Base-by-base conservation (phyloP, 2,888 invertebrate species). In the Cheilosia grossa region DNA sequence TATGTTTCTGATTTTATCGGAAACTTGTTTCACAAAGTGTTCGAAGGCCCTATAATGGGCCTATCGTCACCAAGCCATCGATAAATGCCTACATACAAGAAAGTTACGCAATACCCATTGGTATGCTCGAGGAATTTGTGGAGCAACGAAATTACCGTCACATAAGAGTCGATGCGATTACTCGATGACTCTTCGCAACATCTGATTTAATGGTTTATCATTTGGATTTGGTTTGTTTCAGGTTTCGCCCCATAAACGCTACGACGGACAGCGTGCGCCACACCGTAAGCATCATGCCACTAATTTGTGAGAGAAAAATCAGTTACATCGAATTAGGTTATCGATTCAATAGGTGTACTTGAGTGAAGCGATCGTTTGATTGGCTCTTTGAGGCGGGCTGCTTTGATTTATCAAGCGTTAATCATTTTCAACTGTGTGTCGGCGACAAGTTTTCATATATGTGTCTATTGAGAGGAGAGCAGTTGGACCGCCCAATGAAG, bases 341-440 rank as follows among this genome's bases (percentile, higher is more conserved):
- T 61, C 42, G 78, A 61, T 72, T 69, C 66, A 47, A 3, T 9
- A 17, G 63, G 58, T 59, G 79, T 64, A 69, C 44, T 79, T 79
- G 47, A 40, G 63, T 64, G 82, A 15, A 74, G 67, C 69, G 69
- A 83, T 79, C 73, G 64, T 73, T 61, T 67, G 82, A 78, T 72
- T 74, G 72, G 42, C 44, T 73, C 40, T 15, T 21, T 21, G 54
- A 21, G 42, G 61, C 79, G 73, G 69, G 4, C 2, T 24, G 49
- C 79, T 83, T 83, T 74, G 69, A 77, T 53, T 67, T 53, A 69
- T 69, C 67, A 27, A 77, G 44, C 67, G 59, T 44, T 69, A 77
- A 77, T 77, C 61, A 40, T 58, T 66, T 66, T 75, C 74, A 64
- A 75, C 17, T 66, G 24, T 58, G 33, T 37, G 13, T 10, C 37